A percentile compares a stretch with the other conserved stretches of the same genome.
These are phyloP conservation scores for Bovichtus diacanthus DNA, from an alignment of 2,797 vertebrate genomes.

Conservation along the genomic window DNA sequence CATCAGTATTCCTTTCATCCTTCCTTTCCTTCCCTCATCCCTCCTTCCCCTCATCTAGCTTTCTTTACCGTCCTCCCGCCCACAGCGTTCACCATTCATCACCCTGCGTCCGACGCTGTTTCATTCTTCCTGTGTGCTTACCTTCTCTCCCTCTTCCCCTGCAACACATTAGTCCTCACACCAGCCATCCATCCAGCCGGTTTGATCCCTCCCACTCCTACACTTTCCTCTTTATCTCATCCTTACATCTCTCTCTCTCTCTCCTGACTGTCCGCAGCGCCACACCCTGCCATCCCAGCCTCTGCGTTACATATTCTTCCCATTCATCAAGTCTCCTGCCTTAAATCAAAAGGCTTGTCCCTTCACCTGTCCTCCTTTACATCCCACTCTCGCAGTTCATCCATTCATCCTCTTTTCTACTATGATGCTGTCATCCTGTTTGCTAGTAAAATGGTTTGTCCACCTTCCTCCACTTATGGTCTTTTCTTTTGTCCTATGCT, in stretches of 20 bases:
- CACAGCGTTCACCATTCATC: conserved; percentile 58
- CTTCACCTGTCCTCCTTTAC: conserved; percentile 25
- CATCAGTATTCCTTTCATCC: conserved; percentile 37
- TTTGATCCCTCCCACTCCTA: conserved; percentile 49
- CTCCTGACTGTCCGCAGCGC: conserved; percentile 36
- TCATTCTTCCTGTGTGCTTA: conserved; percentile 52
- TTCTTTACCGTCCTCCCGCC: conserved; percentile 44
- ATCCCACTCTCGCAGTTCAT: conserved; percentile 17
- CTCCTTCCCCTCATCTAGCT: conserved; percentile 33
- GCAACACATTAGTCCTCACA: conserved; percentile 57
- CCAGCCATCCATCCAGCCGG: conserved; percentile 44
- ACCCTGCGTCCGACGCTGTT: conserved; percentile 30
- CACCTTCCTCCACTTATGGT: background rate
- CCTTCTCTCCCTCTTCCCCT: conserved; percentile 36
- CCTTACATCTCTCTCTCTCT: conserved; percentile 34
- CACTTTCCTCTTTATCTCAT: conserved; percentile 56
- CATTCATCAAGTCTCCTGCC: conserved; percentile 34
- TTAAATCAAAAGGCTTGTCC: conserved; percentile 32
- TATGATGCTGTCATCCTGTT: conserved; percentile 1
- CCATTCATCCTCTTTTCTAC: conserved; percentile 3
- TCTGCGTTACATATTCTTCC: conserved; percentile 22
- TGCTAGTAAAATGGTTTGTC: conserved; percentile 5
- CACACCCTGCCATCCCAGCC: conserved; percentile 46
- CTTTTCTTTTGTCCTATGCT: background rate
- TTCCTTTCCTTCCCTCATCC: conserved; percentile 31